Percentiles rank a stretch among this genome's conserved stretches.
phyloP scores from a whole-genome alignment of 2,797 vertebrate species.

The Diplodus puntazzo region DNA sequence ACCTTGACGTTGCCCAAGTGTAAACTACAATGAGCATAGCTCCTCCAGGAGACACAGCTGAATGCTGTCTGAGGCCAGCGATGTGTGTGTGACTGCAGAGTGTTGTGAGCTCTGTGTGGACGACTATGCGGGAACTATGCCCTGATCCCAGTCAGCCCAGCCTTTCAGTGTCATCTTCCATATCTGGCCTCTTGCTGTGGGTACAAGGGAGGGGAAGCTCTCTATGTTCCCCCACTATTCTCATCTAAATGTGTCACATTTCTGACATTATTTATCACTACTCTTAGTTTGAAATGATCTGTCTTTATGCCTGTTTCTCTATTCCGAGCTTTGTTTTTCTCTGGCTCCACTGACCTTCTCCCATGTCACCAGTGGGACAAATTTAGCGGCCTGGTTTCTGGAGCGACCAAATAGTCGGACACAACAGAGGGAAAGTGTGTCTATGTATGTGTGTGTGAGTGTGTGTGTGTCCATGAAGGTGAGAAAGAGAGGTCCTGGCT shows the following conservation, averaged over 20 bases:
- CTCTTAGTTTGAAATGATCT: slow-evolving; percentile 43
- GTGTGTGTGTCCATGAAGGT: slow-evolving; percentile 34
- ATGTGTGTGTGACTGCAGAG: slow-evolving; percentile 17
- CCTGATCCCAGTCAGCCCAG: slow-evolving; percentile 21
- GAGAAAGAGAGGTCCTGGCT: slow-evolving; percentile 65
- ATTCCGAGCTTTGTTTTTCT: slow-evolving; percentile 76
- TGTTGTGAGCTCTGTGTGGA: slow-evolving; percentile 50
- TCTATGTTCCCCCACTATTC: neutral
- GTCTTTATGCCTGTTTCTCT: slow-evolving; percentile 48
- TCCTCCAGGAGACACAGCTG: slow-evolving; percentile 22
- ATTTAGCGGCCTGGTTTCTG: slow-evolving; percentile 86
- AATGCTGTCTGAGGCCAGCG: slow-evolving; percentile 27
- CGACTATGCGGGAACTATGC: slow-evolving; percentile 37
- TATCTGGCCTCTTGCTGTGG: slow-evolving; percentile 25
- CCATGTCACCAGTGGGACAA: slow-evolving; percentile 80
- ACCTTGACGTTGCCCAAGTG: slow-evolving; percentile 41
- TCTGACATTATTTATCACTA: neutral
- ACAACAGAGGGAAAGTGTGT: slow-evolving; percentile 76
- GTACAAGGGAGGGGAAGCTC: neutral
- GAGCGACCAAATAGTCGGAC: slow-evolving; percentile 83
- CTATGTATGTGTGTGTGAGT: slow-evolving; percentile 43
- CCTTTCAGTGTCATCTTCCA: slow-evolving; percentile 29
- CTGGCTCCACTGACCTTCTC: slow-evolving; percentile 85
- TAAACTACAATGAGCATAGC: slow-evolving; percentile 44
- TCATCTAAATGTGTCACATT: slow-evolving; percentile 11